Base-by-base conservation (phyloP, 53 echinoderm and acorn worm species). In the Henricia sp. region DNA sequence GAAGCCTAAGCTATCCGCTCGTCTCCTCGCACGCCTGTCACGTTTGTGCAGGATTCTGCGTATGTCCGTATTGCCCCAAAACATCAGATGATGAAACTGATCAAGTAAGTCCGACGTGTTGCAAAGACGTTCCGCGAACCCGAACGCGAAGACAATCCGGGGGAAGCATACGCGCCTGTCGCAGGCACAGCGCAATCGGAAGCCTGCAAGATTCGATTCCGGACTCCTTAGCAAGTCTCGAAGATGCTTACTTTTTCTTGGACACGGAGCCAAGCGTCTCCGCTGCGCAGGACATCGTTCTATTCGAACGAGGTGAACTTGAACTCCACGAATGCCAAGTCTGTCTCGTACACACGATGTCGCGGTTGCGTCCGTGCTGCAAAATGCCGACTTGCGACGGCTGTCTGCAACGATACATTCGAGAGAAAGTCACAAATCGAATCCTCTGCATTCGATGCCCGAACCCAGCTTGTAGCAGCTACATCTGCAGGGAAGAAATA, bases 361-460 rank as follows among this genome's bases (percentile, higher is more conserved):
- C 40, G 1, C 90, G 77, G 16, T 30, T 21, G 11, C 86, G 90
- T 16, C 68, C 33, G 2, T 90, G 90, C 58, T 90, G 90, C 39
- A 13, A 28, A 13, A 27, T 78, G 57, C 86, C 78, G 3, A 66
- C 86, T 29, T 90, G 90, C 24, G 86, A 82, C 70, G 21, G 6
- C 38, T 90, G 90, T 38, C 37, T 86, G 4, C 69, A 90, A 70
- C 48, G 35, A 41, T 90, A 90, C 48, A 43, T 77, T 28, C 41
- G 57, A 16, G 77, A 75, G 28, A 85, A 86, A 23, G 86, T 90
- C 4, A 76, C 62, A 6, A 85, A 71, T 17, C 76, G 77, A 13
- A 39, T 90, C 6, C 52, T 90, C 12, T 82, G 48, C 57, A 77
- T 90, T 16, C 86, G 78, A 34, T 90, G 90, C 54, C 86, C 86